Evolutionary conservation across 92 coral and sea anemone species (phyloP).

Genomic region (Phymanthus crucifer): DNA sequence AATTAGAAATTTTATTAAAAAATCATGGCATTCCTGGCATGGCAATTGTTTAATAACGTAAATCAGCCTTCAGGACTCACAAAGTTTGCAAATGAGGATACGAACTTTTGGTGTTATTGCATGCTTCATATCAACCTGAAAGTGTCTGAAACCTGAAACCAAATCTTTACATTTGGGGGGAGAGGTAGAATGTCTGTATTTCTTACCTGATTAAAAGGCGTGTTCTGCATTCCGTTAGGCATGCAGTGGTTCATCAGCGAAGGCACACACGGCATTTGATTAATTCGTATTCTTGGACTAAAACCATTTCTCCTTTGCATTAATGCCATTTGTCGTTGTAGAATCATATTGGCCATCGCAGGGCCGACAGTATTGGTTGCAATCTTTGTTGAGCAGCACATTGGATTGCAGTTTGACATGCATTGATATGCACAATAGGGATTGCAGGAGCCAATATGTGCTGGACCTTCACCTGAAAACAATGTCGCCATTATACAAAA

Average conservation of each 20-base stretch:
- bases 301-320: slow-evolving; percentile 26
- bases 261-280: slow-evolving; percentile 38
- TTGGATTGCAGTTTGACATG: slow-evolving; percentile 69
- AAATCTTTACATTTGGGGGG: too few species aligned
- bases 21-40: too few species aligned
- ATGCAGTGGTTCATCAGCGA: slow-evolving; percentile 36
- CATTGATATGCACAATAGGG: slow-evolving; percentile 58
- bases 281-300: slow-evolving; percentile 13
- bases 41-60: too few species aligned
- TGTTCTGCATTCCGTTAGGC: slow-evolving; percentile 17
- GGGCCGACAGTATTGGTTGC: slow-evolving; percentile 44
- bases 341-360: slow-evolving; percentile 24
- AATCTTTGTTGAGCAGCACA: slow-evolving; percentile 66
- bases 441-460: slow-evolving; percentile 67
- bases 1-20: background rate
- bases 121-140: too few species aligned
- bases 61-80: too few species aligned
- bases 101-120: too few species aligned
- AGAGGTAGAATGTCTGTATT: background rate
- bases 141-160: too few species aligned
- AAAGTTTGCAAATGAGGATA: too few species aligned
- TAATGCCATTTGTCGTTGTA: slow-evolving; percentile 31
- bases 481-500: background rate
- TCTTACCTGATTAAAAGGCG: background rate
- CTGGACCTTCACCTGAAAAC: slow-evolving; percentile 62